Conservation (phyloP, 2,888 invertebrate species). For the Pseudolycoriella hygida region DNA sequence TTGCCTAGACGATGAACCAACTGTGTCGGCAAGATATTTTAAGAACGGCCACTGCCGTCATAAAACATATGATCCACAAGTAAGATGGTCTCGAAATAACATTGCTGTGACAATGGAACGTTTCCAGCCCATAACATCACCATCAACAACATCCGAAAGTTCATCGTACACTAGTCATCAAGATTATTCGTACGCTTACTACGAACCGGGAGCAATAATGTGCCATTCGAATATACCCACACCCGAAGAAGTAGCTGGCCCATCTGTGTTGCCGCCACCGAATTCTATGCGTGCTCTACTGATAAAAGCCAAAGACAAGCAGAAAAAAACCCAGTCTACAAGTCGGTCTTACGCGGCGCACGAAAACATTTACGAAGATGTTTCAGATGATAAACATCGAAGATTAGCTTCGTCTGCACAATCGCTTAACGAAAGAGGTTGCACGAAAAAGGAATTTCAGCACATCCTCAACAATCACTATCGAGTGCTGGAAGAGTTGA, state of each 20-base stretch:
- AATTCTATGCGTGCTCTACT: conserved; percentile 26
- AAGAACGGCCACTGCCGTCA: conserved; percentile 1
- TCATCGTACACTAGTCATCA: conserved; percentile 19
- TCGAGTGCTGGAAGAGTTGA: conserved; percentile 68
- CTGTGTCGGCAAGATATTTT: conserved; percentile 1
- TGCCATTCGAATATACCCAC: conserved; percentile 46
- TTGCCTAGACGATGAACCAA: conserved; percentile 21
- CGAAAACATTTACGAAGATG: conserved; percentile 70
- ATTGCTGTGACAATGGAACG: conserved; percentile 38
- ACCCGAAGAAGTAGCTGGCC: conserved; percentile 27
- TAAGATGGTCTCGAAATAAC: conserved; percentile 35
- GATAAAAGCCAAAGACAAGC: conserved; percentile 21
- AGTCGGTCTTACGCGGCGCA: conserved; percentile 56
- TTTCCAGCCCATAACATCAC: conserved; percentile 28
- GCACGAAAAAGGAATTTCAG: conserved; percentile 59
- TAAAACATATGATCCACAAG: conserved; percentile 12
- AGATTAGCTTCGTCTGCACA: conserved; percentile 6
- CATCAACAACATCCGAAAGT: conserved; percentile 16
- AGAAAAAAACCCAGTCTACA: conserved; percentile 8
- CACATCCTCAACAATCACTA: conserved; percentile 70
- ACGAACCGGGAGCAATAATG: conserved; percentile 48
- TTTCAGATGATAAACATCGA: conserved; percentile 38
- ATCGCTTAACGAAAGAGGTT: conserved; percentile 14
- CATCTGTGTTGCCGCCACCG: conserved; percentile 24
- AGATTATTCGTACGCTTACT: conserved; percentile 72